Percentiles rank a stretch among this genome's conserved stretches.
Conservation (phyloP, 2,888 invertebrate genomes). For the Tetragnatha montana region DNA sequence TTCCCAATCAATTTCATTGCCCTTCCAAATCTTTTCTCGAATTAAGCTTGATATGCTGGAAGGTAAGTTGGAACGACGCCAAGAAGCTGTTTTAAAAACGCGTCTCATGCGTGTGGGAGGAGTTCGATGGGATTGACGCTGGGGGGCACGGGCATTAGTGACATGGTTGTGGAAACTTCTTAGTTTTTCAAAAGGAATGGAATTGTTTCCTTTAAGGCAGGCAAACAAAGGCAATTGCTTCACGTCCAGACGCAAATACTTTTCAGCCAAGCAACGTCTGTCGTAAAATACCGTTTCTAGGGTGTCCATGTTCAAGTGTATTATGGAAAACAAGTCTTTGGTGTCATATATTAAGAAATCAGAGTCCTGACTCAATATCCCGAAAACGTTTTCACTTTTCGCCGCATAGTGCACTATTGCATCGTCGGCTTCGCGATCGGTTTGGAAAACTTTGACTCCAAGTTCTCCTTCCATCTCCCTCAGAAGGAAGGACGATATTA, state of each 20-base stretch:
- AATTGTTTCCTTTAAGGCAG: constrained; percentile 74
- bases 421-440: constrained; percentile 75
- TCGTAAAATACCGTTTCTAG: constrained; percentile 74
- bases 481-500: constrained; percentile 73
- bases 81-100: background rate
- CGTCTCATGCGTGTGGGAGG: constrained; percentile 4
- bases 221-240: constrained; percentile 74
- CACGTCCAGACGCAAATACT: constrained; percentile 72
- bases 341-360: constrained; percentile 75
- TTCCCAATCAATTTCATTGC: constrained; percentile 35
- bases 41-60: constrained; percentile 47
- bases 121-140: too few species aligned
- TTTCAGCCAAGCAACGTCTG: constrained; percentile 73
- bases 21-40: constrained; percentile 44
- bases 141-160: too few species aligned
- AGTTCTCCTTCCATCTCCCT: constrained; percentile 59
- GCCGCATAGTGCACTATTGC: constrained; percentile 75
- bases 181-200: constrained; percentile 46
- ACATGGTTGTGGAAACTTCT: constrained; percentile 61
- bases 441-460: constrained; percentile 74
- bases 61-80: constrained; percentile 32
- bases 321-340: constrained; percentile 74
- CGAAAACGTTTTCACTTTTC: constrained; percentile 74
- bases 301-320: constrained; percentile 73
- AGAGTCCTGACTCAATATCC: constrained; percentile 75